These are phyloP conservation scores for Dromococcyx pavoninus DNA, from an alignment of 2,797 vertebrate genomes.

Conservation along the genomic window DNA sequence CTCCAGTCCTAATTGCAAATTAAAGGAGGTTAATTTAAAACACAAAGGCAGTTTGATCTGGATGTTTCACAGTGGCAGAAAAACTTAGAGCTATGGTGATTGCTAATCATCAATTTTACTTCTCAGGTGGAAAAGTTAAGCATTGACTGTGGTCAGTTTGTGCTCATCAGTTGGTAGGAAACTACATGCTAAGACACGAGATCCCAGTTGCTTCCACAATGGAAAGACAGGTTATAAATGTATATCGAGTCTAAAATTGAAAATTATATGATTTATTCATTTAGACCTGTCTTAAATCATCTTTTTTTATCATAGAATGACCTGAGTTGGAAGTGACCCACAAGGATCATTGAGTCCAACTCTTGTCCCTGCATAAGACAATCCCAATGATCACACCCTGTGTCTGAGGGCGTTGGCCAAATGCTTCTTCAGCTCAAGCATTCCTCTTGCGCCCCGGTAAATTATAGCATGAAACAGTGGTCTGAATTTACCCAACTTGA, in stretches of 20 bases:
- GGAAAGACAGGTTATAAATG: background rate
- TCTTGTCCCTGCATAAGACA: no score
- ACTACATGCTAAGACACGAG: background rate
- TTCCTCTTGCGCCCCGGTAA: background rate
- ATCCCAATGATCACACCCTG: no score
- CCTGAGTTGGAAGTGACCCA: no score
- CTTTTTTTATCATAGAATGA: background rate
- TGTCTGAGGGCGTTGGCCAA: no score
- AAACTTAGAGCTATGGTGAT: background rate
- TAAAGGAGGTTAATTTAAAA: conserved; percentile 18
- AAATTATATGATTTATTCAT: background rate
- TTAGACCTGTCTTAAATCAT: background rate
- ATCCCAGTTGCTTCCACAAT: background rate
- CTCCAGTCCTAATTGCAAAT: conserved; percentile 25
- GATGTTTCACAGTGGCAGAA: background rate
- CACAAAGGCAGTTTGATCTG: background rate
- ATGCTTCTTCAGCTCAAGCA: background rate
- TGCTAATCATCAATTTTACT: background rate
- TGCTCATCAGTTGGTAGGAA: background rate
- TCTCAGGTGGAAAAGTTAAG: background rate
- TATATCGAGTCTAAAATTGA: background rate
- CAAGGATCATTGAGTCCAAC: no score
- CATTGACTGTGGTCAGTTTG: fast-evolving
- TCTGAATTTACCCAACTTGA: background rate
- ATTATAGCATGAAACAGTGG: background rate